Evolutionary conservation across 2,797 vertebrate genomes (phyloP), one percentile per base, ranked within the genome.

Genomic region (Mycteria americana): DNA sequence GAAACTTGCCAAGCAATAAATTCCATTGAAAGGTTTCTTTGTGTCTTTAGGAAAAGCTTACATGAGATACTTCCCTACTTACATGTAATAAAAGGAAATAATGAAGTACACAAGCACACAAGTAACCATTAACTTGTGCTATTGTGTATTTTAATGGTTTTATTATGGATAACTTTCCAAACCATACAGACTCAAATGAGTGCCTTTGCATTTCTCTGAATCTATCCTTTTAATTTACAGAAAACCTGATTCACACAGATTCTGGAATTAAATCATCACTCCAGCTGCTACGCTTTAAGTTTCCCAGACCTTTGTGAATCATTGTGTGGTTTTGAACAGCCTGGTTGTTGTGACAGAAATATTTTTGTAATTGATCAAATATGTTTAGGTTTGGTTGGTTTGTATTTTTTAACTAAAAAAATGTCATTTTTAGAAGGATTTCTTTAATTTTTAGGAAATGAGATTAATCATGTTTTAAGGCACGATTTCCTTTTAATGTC

Each of bases 261-360:
- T 92, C 87, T 92, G 92, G 85, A 96, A 92, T 93, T 78, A 96
- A 96, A 95, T 92, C 89, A 92, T 97, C 89, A 86, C 82, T 70
- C 79, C 95, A 97, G 97, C 95, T 97, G 97, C 96, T 92, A 30
- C 10, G 76, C 73, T 92, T 95, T 92, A 96, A 93, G 83, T 95
- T 95, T 92, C 89, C 92, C 94, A 96, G 94, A 93, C 93, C 94
- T 97, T 95, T 91, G 92, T 97, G 97, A 97, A 96, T 97, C 97
- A 97, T 60, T 92, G 93, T 93, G 94, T 96, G 96, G 96, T 97
- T 97, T 97, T 91, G 85, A 96, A 86, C 85, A 92, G 96, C 95
- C 80, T 68, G n/a, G 76, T 92, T 97, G 92, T 93, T 97, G 93
- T 92, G 97, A 95, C 95, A 93, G 84, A 94, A 93, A 85, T 96